Base-by-base conservation (phyloP, 2,888 invertebrate species). In the Caenorhabditis macrosperma region DNA sequence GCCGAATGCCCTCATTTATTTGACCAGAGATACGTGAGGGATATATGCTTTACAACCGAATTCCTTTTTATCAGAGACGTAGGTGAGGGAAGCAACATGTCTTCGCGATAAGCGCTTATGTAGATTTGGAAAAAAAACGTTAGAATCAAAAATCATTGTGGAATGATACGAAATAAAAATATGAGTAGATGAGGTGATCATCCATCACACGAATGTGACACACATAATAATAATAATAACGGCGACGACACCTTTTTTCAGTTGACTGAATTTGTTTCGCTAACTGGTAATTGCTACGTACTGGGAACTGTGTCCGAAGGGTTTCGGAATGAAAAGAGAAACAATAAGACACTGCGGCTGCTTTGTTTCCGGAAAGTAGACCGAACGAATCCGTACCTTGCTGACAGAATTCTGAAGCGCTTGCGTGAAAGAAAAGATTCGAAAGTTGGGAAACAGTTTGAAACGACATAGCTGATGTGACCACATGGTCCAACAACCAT, bases 231-330 rank as follows among this genome's bases (percentile, higher is more conserved):
- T 72, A 57, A 50, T 57, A 55, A 57, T 57, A 59, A 59, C 35
- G 38, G n/a, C 41, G 64, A 2, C 38, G 54, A 38, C 72, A 48
- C 52, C 44, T 61, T 69, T 72, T 74, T 74, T 74, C 74, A 74
- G 74, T 64, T 74, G 63, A 74, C 50, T 74, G 74, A 35, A 52
- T 64, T 35, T 74, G 41, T 72, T 59, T 52, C 64, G 59, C 59
- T 64, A 74, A 74, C 74, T 74, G 74, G 74, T 74, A 74, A 74
- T 74, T 74, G 74, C 46, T 59, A 64, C 20, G 57, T 74, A 9
- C 17, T 74, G 64, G 26, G 74, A 74, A 74, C 64, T 50, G 64
- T 74, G 74, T 72, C 74, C n/a, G n/a, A n/a, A n/a, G n/a, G n/a
- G n/a, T n/a, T n/a, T n/a, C n/a, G n/a, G n/a, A n/a, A n/a, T n/a